Conservation (phyloP, 2,888 invertebrate genomes). For the Drosophila dives region DNA sequence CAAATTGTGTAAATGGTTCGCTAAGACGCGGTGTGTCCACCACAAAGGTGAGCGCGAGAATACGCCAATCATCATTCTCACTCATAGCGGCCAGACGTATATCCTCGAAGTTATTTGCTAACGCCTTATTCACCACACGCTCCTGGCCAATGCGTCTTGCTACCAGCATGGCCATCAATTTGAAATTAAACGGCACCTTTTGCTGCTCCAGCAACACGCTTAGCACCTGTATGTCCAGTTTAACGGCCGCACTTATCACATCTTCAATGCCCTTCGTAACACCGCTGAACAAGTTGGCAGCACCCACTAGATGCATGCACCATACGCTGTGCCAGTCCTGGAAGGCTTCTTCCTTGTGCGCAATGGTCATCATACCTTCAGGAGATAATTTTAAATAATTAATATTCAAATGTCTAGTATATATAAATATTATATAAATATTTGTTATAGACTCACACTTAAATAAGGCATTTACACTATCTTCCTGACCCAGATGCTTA, state of each 20-base stretch:
- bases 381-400: neutral
- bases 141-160: conserved; percentile 82
- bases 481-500: conserved; percentile 68
- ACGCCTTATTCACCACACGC: neutral
- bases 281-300: conserved; percentile 1
- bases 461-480: neutral
- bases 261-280: conserved; percentile 3
- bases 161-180: conserved; percentile 25
- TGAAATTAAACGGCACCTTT: neutral
- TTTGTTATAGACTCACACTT: neutral
- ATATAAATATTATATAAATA: neutral
- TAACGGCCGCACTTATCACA: conserved; percentile 1
- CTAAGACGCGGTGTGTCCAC: conserved; percentile 91
- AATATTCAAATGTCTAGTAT: neutral
- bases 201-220: neutral
- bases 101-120: neutral
- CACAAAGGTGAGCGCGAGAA: conserved; percentile 85
- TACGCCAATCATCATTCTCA: conserved; percentile 86
- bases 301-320: conserved; percentile 10
- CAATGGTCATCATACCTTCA: conserved; percentile 11
- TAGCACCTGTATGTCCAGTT: neutral
- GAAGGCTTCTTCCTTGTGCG: conserved; percentile 1
- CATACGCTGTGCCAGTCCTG: conserved; percentile 3
- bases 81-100: conserved; percentile 86
- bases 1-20: neutral